A percentile compares a stretch with the other conserved stretches of the same genome.
These are phyloP conservation scores for Triplophysa tibetana DNA, from an alignment of 2,113 vertebrate genomes.

Conservation along the genomic window DNA sequence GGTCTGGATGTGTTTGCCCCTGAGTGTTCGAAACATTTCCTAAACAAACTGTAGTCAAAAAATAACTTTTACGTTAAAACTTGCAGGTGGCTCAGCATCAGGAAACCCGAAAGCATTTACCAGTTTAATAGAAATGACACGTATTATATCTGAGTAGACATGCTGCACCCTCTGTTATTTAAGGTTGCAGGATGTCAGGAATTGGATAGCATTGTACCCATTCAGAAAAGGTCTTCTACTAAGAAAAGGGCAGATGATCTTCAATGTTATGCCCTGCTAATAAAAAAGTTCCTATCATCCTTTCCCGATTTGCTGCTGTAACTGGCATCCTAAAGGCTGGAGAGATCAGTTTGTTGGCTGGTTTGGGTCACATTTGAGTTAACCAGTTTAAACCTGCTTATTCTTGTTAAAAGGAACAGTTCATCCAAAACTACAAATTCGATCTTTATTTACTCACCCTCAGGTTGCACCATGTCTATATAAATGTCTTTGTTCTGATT, in stretches of 20 bases:
- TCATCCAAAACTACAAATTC: too few relatives aligned
- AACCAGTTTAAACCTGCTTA: too few relatives aligned
- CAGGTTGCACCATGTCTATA: too few relatives aligned
- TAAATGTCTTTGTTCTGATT: too few relatives aligned
- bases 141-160: neutral
- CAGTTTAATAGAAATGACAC: neutral
- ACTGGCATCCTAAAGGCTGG: too few relatives aligned
- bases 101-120: neutral
- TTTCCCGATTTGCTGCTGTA: too few relatives aligned
- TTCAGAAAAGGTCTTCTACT: neutral
- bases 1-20: neutral
- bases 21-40: neutral
- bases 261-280: neutral
- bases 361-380: too few relatives aligned
- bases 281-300: neutral
- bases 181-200: neutral
- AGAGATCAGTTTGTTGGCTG: too few relatives aligned
- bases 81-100: too few relatives aligned
- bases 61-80: too few relatives aligned
- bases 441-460: too few relatives aligned
- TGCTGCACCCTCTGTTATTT: neutral
- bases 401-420: too few relatives aligned
- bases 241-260: neutral
- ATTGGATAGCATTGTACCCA: neutral
- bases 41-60: neutral